Evolutionary conservation across 2,888 invertebrate genomes (phyloP).

Genomic region (Drosophila pseudotakahashii): DNA sequence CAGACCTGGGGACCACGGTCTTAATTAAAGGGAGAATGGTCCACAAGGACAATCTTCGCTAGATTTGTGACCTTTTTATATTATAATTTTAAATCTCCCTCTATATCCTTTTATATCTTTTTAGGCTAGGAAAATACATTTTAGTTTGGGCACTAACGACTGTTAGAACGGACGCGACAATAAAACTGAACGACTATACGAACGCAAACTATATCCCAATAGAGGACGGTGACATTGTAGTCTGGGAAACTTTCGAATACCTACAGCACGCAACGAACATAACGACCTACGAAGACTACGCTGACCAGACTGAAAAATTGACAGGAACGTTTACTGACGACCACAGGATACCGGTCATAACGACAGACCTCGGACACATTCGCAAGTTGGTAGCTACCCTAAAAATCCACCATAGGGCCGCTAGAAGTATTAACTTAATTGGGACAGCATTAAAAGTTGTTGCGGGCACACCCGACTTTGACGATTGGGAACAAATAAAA

Average conservation of each 20-base stretch:
- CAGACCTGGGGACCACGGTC: neutral
- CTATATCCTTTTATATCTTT: neutral
- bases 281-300: too few relatives aligned
- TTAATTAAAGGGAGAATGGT: neutral
- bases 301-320: too few relatives aligned
- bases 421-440: neutral
- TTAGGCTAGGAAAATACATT: neutral
- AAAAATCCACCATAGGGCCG: neutral
- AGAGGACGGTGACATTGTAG: neutral
- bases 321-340: neutral
- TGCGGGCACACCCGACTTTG: too few relatives aligned
- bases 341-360: too few relatives aligned
- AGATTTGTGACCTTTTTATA: neutral
- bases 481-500: too few relatives aligned
- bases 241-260: too few relatives aligned
- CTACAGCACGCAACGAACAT: too few relatives aligned
- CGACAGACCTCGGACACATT: too few relatives aligned
- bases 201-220: neutral
- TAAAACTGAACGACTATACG: neutral
- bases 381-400: too few relatives aligned
- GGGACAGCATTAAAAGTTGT: neutral
- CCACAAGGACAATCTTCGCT: neutral
- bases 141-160: neutral
- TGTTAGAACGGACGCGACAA: neutral
- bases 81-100: neutral